Evolutionary conservation across 1,140 invertebrate species (phyloP), one percentile per base, ranked within the genome.

Genomic region (Physella acuta): DNA sequence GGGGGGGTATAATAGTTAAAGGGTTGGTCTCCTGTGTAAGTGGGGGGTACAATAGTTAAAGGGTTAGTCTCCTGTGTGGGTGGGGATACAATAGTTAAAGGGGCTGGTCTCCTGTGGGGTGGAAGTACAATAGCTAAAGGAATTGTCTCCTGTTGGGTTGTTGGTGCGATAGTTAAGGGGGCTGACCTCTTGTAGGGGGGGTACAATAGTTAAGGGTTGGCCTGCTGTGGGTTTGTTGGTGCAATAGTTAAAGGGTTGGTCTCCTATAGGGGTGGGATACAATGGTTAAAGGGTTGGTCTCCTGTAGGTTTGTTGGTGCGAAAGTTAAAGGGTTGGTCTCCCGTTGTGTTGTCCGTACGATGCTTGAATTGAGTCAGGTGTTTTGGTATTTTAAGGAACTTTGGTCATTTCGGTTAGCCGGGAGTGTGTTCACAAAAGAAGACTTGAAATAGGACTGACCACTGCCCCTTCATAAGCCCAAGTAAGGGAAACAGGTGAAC

Each of bases 131-230:
- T n/a, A n/a, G n/a, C n/a, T n/a, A n/a, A n/a, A n/a, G n/a, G n/a
- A n/a, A n/a, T n/a, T n/a, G n/a, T n/a, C n/a, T n/a, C n/a, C n/a
- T n/a, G n/a, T n/a, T n/a, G n/a, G n/a, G n/a, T n/a, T n/a, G 0
- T 59, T 56, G 17, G 63, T 67, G 17, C 49, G 61, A 51, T 73
- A 70, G 55, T 80, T 79, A 31, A 80, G 62, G 11, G 79, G 79
- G 52, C 79, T 80, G 14, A 77, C 62, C 64, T 75, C 79, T 77
- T 80, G 64, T 16, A 58, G 14, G 24, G 26, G 30, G 4, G 26
- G 17, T 3, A 31, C 3, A n/a, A n/a, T n/a, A n/a, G n/a, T n/a
- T n/a, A n/a, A n/a, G n/a, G n/a, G n/a, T n/a, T n/a, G 0, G 3
- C 24, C 20, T 1, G 26, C 30, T 11, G 1, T 2, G 14, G 39